Evolutionary conservation across 2,113 vertebrate genomes (phyloP), one percentile per base, ranked within the genome.

Genomic region (Elephantulus edwardii): DNA sequence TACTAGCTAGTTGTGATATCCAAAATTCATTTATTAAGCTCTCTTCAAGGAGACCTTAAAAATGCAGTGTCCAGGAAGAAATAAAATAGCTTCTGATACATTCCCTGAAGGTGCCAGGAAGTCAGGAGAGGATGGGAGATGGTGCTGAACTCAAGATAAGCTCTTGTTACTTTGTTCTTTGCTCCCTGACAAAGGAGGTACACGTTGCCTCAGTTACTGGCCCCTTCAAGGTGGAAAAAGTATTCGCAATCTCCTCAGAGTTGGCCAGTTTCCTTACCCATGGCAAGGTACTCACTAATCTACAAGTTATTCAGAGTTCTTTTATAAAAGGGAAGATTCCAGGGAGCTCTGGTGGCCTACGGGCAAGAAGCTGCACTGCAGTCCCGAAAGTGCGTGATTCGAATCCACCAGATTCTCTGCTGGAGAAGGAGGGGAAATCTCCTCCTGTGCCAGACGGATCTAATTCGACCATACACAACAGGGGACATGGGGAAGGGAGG

Each of bases 51-150:
- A 90, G 91, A 86, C 90, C 90, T 94, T 91, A 80, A 80, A 79
- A 84, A 85, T 74, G 52, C 50, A 30, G 28, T 46, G 60, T 90
- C 71, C 88, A 86, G 93, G 94, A 96, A 96, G 83, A 48, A 92
- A 94, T 93, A 92, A 94, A 95, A 92, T 75, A 93, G n/a, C 66
- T 90, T 90, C 86, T 90, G 94, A 72, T 42, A n/a, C 17, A 79
- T 94, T 94, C 93, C 91, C 68, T 83, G 70, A 62, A 58, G 24
- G 66, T 85, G 71, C 68, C 88, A 42, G 5, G 91, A 95, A 94
- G 83, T 42, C 40, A 76, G 58, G 71, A 75, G n/a, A 89, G 35
- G 38, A 66, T 62, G 62, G 40, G 76, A 88, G 40, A 42, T 76
- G 46, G 22, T 78, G 20, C 44, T 44, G 50, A 83, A 60, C 86